Evolutionary conservation across 1,140 invertebrate genomes (phyloP).

Genomic region (Wiebesia pumilae): DNA sequence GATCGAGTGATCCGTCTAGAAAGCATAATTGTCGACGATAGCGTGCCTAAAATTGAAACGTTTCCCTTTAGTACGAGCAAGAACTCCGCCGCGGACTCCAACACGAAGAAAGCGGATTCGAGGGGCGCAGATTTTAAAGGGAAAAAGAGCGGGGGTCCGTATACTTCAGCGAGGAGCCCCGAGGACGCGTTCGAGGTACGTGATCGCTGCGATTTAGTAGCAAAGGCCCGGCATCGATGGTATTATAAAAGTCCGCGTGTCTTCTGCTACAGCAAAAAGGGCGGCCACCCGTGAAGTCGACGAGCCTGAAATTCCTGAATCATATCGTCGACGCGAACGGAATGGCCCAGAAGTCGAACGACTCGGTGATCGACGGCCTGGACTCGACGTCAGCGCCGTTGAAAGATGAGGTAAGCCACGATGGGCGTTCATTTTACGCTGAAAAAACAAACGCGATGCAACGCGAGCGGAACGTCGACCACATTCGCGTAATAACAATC

Average conservation of each 20-base stretch:
- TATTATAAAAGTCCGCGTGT: not conserved
- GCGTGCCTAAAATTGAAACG: constrained; percentile 52
- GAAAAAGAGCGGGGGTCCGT: constrained; percentile 26
- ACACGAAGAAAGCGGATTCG: constrained; percentile 41
- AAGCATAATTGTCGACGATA: constrained; percentile 2
- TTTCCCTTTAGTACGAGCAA: constrained; percentile 58
- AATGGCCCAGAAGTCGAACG: constrained; percentile 1
- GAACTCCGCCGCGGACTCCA: constrained; percentile 54
- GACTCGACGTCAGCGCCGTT: not conserved
- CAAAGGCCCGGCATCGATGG: not conserved
- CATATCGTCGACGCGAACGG: not conserved
- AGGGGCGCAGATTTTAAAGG: not conserved
- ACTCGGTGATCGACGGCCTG: not conserved
- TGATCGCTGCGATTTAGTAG: not conserved
- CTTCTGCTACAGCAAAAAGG: not conserved
- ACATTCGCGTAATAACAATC: constrained; percentile 29
- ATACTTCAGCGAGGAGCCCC: constrained; percentile 60
- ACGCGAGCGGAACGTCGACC: not conserved
- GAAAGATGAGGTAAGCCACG: constrained; percentile 10
- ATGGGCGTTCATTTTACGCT: not conserved
- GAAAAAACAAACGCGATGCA: constrained; percentile 19
- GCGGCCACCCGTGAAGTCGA: not conserved
- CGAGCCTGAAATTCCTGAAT: not conserved
- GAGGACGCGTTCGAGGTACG: constrained; percentile 56
- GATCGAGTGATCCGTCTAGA: not conserved